These are phyloP conservation scores for Cynoglossus semilaevis DNA, from an alignment of 2,113 vertebrate genomes.

Conservation along the genomic window DNA sequence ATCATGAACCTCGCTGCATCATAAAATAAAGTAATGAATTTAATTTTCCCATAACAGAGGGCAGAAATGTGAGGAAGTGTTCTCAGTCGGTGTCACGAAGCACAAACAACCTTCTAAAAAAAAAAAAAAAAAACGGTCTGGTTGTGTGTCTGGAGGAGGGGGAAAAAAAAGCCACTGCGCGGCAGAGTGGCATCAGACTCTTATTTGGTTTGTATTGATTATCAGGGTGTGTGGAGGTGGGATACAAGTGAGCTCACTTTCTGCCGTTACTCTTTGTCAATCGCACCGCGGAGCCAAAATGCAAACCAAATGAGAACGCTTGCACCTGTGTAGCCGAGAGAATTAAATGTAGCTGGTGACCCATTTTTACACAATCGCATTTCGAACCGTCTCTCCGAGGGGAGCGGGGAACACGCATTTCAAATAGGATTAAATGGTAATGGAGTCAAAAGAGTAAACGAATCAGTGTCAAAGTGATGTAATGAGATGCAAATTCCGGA, in stretches of 20 bases:
- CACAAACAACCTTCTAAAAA: constrained; percentile 5
- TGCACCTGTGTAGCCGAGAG: background rate
- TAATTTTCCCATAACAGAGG: background rate
- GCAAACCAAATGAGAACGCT: constrained; percentile 3
- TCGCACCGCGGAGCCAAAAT: constrained; percentile 1
- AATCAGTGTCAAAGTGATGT: constrained; percentile 12
- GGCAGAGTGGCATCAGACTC: constrained; percentile 11
- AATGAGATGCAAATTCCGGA: constrained; percentile 6
- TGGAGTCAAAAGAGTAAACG: background rate
- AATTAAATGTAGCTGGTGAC: background rate
- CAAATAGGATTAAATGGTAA: constrained; percentile 7
- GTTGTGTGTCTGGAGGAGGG: background rate
- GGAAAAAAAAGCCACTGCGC: constrained; percentile 1
- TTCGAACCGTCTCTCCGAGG: background rate
- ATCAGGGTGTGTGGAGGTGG: constrained; percentile 4
- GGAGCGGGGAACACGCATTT: background rate
- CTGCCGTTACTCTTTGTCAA: constrained; percentile 7
- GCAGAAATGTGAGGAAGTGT: background rate
- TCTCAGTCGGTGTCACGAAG: background rate
- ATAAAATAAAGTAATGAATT: constrained; percentile 6
- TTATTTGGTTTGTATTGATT: constrained; percentile 16
- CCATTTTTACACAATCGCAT: constrained; percentile 7
- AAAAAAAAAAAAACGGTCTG: no score
- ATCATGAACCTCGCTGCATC: background rate
- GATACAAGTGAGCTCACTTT: constrained; percentile 9